phyloP scores from a whole-genome alignment of 2,797 vertebrate genomes.

The Eutrigla gurnardus region DNA sequence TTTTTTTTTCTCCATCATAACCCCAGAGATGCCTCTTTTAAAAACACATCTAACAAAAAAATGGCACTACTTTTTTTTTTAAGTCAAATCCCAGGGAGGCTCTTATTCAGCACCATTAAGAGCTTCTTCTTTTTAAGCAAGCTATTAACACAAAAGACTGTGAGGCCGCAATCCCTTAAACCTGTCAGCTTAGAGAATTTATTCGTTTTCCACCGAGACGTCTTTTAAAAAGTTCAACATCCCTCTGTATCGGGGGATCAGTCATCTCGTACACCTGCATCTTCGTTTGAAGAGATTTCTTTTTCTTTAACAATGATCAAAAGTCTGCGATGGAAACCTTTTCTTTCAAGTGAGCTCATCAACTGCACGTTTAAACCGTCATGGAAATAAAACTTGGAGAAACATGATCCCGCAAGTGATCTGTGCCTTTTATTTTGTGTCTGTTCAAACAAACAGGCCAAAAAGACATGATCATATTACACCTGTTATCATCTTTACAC shows the following conservation, averaged over 20 bases:
- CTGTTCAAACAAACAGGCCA: constrained; percentile 11
- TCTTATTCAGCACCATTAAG: constrained; percentile 42
- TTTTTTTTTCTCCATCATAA: constrained; percentile 18
- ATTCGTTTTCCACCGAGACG: constrained; percentile 34
- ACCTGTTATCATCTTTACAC: background rate
- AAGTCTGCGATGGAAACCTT: constrained; percentile 9
- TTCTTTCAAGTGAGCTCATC: constrained; percentile 9
- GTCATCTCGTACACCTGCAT: constrained; percentile 22
- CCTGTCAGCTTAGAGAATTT: constrained; percentile 34
- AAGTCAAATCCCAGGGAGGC: constrained; percentile 40
- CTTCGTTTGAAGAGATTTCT: constrained; percentile 9
- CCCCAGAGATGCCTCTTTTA: constrained; percentile 40
- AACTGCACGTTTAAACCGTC: constrained; percentile 3
- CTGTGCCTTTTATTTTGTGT: too few relatives aligned
- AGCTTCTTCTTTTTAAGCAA: constrained; percentile 14
- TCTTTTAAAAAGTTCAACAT: constrained; percentile 39
- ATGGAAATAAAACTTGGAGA: constrained; percentile 21
- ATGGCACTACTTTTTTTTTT: constrained; percentile 44
- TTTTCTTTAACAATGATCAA: constrained; percentile 21
- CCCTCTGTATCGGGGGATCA: constrained; percentile 30
- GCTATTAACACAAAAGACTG: constrained; percentile 37
- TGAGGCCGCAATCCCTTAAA: constrained; percentile 29
- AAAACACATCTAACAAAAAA: constrained; percentile 32
- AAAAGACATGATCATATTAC: background rate
- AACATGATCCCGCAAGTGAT: constrained; percentile 2